Evolutionary conservation across 1,140 invertebrate species (phyloP).

Genomic region (Amyelois transitella): DNA sequence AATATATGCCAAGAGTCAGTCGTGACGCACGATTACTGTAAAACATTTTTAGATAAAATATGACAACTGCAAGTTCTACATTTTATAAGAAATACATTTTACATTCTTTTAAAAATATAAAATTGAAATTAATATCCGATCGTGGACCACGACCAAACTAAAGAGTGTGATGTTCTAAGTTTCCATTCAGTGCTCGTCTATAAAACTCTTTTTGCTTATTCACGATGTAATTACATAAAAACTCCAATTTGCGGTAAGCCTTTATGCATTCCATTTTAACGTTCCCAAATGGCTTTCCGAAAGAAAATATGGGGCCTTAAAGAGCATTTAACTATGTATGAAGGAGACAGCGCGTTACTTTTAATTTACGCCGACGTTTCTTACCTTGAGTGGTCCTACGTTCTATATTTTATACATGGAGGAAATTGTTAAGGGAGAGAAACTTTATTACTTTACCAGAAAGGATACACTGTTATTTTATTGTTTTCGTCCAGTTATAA

Average conservation of each 20-base stretch:
- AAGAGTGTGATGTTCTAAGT: not conserved
- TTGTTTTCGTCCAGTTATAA: no score
- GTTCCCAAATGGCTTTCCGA: conserved; percentile 37
- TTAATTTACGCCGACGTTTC: conserved; percentile 57
- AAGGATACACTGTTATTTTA: no score
- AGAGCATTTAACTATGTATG: conserved; percentile 66
- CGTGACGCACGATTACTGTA: no score
- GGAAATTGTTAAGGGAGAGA: conserved; percentile 25
- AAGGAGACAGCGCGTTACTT: conserved; percentile 61
- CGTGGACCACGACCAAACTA: not conserved
- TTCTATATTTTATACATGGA: conserved; percentile 44
- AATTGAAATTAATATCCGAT: not conserved
- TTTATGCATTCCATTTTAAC: conserved; percentile 49
- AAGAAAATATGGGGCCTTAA: conserved; percentile 57
- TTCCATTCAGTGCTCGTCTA: conserved; percentile 2
- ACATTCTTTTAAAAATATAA: conserved; percentile 20
- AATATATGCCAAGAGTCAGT: no score
- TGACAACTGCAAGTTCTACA: no score
- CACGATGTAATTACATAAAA: conserved; percentile 46
- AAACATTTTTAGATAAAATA: no score
- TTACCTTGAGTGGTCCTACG: conserved; percentile 36
- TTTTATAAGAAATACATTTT: conserved; percentile 14
- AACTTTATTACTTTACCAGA: no score
- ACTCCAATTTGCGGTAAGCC: conserved; percentile 42
- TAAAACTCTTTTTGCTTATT: conserved; percentile 34